Base-by-base conservation (phyloP, 2,888 invertebrate genomes). In the Spodoptera exigua region DNA sequence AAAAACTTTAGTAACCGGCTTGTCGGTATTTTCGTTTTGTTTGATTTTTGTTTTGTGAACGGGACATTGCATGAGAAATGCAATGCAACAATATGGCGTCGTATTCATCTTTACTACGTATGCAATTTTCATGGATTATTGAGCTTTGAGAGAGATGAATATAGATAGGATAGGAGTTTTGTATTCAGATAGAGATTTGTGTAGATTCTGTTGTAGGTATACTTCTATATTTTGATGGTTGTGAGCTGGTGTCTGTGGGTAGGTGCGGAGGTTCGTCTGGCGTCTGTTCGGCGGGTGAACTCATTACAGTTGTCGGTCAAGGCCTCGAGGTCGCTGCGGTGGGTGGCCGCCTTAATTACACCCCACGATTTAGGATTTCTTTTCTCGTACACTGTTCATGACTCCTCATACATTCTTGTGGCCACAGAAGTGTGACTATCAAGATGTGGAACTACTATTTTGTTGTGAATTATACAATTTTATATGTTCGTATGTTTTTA, bases 291-390 rank as follows among this genome's bases (percentile, higher is more conserved):
- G 81, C 83, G 86, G 78, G 84, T 89, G 92, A 89, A 91, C 92
- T 92, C 93, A 93, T 93, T 93, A 93, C 88, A 89, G 89, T 83
- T 90, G 88, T 92, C 93, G 93, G 93, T 93, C 93, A 93, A 93
- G 93, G 94, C 90, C 92, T 90, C 89, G 89, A 86, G 92, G 93
- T 90, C 93, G 92, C 82, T 83, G 85, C 90, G 89, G 89, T 91
- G 92, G 93, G 93, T 92, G 91, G 91, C 82, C 92, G 90, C 89
- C 91, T 91, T 94, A 93, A 94, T 94, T 94, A 92, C 91, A 86
- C 88, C 89, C 89, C 86, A 82, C 88, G 88, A 84, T 87, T 88
- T 86, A 83, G 84, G 85, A 87, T 78, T 88, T 86, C 86, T 89
- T 90, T 27, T 88, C 86, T 85, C 81, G 80, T 79, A 76, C 78